Conservation (phyloP, 2,797 vertebrate species). For the Peromyscus attwateri region DNA sequence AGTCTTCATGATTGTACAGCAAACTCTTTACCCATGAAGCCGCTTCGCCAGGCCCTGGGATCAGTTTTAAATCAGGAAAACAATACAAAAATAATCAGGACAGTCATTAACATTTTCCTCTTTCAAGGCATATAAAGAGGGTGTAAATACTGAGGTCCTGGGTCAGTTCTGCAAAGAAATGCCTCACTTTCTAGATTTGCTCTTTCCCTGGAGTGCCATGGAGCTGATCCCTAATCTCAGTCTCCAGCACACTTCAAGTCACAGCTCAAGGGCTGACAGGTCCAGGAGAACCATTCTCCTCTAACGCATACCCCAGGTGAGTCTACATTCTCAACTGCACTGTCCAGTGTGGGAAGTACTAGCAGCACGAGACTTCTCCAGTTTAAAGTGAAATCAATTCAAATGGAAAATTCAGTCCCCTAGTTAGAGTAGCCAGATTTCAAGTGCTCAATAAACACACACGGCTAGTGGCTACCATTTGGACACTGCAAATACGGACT, state of each 20-base stretch:
- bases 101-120: not conserved
- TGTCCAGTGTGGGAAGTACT: not conserved
- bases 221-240: not conserved
- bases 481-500: not conserved
- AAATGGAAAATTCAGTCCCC: not conserved
- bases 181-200: not conserved
- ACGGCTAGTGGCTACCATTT: not conserved
- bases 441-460: not conserved
- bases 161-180: not conserved
- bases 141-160: not conserved
- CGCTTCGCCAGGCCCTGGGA: not conserved
- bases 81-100: not conserved
- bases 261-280: not conserved
- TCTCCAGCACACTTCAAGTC: not conserved
- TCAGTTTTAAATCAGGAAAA: not conserved
- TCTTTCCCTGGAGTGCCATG: not conserved
- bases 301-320: not conserved
- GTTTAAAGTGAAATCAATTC: conserved; percentile 28
- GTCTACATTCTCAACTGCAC: not conserved
- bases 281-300: not conserved
- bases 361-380: not conserved
- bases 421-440: not conserved
- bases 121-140: not conserved
- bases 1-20: no score
- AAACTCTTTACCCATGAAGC: not conserved